Conservation (phyloP, 1,140 invertebrate genomes). For the Zaprionus camerounensis region DNA sequence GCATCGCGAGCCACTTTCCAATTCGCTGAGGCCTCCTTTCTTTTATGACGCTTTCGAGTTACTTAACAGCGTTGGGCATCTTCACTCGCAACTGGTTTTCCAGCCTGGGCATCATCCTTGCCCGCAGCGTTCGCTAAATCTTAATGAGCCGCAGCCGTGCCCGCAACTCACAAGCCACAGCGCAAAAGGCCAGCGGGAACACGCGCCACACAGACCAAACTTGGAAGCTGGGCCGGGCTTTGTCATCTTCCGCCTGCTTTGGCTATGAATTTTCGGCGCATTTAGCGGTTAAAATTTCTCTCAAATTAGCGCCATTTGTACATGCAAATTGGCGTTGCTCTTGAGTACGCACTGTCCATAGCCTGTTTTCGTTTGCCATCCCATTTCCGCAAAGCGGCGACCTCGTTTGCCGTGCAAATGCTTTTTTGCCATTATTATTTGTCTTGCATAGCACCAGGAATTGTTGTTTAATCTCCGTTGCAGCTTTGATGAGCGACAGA, state of each 20-base stretch:
- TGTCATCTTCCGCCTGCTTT: slow-evolving; percentile 53
- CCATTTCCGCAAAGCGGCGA: slow-evolving; percentile 56
- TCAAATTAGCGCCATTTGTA: slow-evolving; percentile 71
- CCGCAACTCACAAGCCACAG: slow-evolving; percentile 1
- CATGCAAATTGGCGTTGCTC: slow-evolving; percentile 72
- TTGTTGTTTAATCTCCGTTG: not conserved
- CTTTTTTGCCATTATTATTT: not conserved
- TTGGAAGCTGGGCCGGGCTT: slow-evolving; percentile 37
- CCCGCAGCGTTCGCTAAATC: slow-evolving; percentile 53
- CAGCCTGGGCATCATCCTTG: slow-evolving; percentile 65
- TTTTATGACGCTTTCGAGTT: slow-evolving; percentile 54
- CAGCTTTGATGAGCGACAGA: slow-evolving; percentile 21
- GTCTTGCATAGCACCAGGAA: not conserved
- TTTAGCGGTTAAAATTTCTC: slow-evolving; percentile 63
- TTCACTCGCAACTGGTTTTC: slow-evolving; percentile 52
- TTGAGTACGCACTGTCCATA: slow-evolving; percentile 59
- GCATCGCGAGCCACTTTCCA: slow-evolving; percentile 36
- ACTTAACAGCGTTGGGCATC: slow-evolving; percentile 60
- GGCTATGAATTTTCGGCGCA: slow-evolving; percentile 41
- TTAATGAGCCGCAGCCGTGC: slow-evolving; percentile 54
- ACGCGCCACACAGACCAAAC: slow-evolving; percentile 61
- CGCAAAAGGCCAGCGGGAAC: slow-evolving; percentile 46
- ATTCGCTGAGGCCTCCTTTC: slow-evolving; percentile 33
- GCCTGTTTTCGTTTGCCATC: slow-evolving; percentile 47
- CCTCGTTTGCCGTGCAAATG: slow-evolving; percentile 2